Base-by-base conservation (phyloP, 2,888 invertebrate genomes). In the Colostygia pectinataria region DNA sequence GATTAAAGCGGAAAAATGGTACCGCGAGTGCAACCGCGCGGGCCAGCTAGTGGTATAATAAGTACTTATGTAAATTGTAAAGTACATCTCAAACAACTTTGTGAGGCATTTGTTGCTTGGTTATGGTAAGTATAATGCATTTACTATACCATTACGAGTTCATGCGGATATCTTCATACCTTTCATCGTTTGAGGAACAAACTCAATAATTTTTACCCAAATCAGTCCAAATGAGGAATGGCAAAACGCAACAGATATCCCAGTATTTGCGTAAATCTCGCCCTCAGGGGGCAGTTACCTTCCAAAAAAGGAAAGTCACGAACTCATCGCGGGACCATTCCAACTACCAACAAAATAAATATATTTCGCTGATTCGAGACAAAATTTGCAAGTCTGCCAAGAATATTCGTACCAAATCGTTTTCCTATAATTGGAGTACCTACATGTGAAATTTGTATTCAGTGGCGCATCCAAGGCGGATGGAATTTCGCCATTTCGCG, bases 381-480 rank as follows among this genome's bases (percentile, higher is more conserved):
- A 74, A 85, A 86, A 89, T 89, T 89, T 90, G 89, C 89, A 90
- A 90, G 87, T 90, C 86, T 88, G 89, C 89, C 89, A 89, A 89
- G 88, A 88, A 89, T 88, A 89, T 90, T 88, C 83, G 81, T 87
- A 88, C 80, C 85, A 89, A 89, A 90, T 90, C 89, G 89, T 90
- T 90, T 90, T 90, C 89, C 89, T 89, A 89, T 90, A 90, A 90
- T 90, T 90, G 89, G 89, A 89, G 87, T 89, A 40, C 40, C 40
- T 40, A 89, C 88, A 89, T 90, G 83, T 87, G 88, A 88, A 52
- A 90, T 90, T 89, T 87, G 89, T 90, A 90, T 90, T 90, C 89
- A 88, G 88, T 81, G 75, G 86, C 86, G 87, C 86, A 86, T 87
- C 85, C 75, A 83, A 79, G 74, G 81, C 77, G 83, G 83, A 85